A percentile compares a stretch with the other conserved stretches of the same genome.
Evolutionary conservation across 37 sponge, comb jelly and placozoan genomes (phyloP).

Genomic region (Corticium candelabrum): DNA sequence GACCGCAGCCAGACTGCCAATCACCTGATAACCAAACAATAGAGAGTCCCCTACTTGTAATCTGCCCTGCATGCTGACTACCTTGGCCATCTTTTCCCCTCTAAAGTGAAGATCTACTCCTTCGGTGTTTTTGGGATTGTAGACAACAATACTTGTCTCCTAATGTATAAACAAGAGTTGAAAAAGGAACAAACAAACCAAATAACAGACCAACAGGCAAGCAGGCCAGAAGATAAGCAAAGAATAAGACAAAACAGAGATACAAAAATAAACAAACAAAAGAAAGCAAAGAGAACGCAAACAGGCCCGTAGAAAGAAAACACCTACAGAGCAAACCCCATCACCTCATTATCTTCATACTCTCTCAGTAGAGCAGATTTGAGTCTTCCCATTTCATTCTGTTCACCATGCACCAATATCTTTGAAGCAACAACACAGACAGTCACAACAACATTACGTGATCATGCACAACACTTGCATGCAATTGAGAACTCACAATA

Average conservation of each 20-base stretch:
- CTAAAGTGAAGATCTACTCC: conserved; percentile 86
- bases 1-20: conserved; percentile 69
- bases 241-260: not conserved
- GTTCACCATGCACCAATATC: conserved; percentile 95
- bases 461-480: not conserved
- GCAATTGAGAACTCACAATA: conserved; percentile 35
- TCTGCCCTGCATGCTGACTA: not conserved
- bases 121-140: conserved; percentile 86
- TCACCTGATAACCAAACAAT: conserved; percentile 55
- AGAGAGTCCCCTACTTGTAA: too few relatives aligned
- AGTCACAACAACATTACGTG: not conserved
- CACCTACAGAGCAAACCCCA: not conserved
- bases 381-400: conserved; percentile 81
- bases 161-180: not conserved
- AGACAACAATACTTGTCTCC: conserved; percentile 46
- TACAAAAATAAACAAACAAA: not conserved
- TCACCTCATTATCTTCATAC: conserved; percentile 59
- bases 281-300: not conserved
- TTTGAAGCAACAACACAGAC: conserved; percentile 1
- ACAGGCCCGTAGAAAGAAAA: not conserved
- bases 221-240: not conserved
- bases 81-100: conserved; percentile 97
- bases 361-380: conserved; percentile 76
- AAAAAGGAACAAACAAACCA: not conserved
- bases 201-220: not conserved